Evolutionary conservation across 2,888 invertebrate genomes (phyloP), one percentile per base, ranked within the genome.

Genomic region (Drosophila mimetica): DNA sequence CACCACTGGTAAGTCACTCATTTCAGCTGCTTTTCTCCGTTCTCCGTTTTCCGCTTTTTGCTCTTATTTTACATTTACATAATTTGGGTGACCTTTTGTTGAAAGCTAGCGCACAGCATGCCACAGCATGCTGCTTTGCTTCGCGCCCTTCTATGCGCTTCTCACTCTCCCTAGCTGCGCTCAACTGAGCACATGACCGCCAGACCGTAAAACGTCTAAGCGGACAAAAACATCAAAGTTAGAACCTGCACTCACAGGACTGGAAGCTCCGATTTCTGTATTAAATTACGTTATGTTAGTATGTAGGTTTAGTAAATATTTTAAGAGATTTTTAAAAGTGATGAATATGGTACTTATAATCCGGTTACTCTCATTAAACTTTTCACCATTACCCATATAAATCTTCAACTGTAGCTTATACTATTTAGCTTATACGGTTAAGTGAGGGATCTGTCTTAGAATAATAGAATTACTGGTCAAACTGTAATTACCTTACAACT

Each of bases 211-310:
- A n/a, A 25, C 5, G 18, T 52, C 52, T 36, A 52, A 50, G 41
- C 25, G 32, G 46, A 60, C 60, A 47, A 50, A 18, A 42, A 76
- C 72, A 85, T 85, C 80, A 81, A 86, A 79, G 75, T 36, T 48
- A 50, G 65, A 53, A 67, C 64, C 4, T 7, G 6, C 7, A 30
- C 25, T 44, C 13, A 11, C 37, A 30, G 9, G 18, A 36, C 47
- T n/a, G 42, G 22, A n/a, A 42, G 6, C 41, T 1, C 13, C 22
- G 20, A 22, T n/a, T 64, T 18, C 16, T 13, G 36, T 22, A 36
- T 28, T 36, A 14, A 39, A 54, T 39, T 8, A 20, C n/a, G 14
- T 32, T 20, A 9, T 2, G 9, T 36, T 32, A 32, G 36, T 9
- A 44, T 41, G 57, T 22, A 41, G 2, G 8, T 30, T 44, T 39